These are phyloP conservation scores for Hesperia comma DNA, from an alignment of 2,888 invertebrate species.

Conservation along the genomic window DNA sequence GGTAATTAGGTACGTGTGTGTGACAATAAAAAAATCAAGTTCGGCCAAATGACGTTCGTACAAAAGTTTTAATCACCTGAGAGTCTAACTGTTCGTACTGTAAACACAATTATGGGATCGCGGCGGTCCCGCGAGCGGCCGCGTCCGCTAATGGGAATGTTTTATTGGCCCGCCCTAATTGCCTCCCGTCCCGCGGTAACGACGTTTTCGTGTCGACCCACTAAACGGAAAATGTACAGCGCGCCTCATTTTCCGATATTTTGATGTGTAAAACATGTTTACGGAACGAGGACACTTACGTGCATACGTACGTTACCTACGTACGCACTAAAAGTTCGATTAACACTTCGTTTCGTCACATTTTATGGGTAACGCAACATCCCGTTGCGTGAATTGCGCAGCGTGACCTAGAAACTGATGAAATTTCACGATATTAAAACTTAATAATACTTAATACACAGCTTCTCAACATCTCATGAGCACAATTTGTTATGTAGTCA, in stretches of 20 bases:
- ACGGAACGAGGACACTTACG: conserved; percentile 8
- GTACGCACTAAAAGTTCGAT: not conserved
- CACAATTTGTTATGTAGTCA: too few species aligned
- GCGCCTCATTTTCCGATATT: conserved; percentile 51
- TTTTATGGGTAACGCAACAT: not conserved
- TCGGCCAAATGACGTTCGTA: conserved; percentile 22
- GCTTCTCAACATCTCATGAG: too few species aligned
- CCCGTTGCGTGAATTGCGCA: not conserved
- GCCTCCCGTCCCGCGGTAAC: conserved; percentile 69
- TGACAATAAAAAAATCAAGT: not conserved
- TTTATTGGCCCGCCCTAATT: conserved; percentile 78
- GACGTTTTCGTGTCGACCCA: conserved; percentile 67
- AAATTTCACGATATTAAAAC: not conserved
- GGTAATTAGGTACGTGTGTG: too few species aligned
- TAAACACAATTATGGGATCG: conserved; percentile 20
- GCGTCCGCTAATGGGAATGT: conserved; percentile 63
- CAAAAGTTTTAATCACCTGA: conserved; percentile 26
- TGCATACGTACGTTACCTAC: not conserved
- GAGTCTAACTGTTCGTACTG: conserved; percentile 10
- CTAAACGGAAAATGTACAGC: conserved; percentile 45
- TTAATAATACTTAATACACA: not conserved
- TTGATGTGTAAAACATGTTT: conserved; percentile 29
- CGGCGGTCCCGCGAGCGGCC: conserved; percentile 54
- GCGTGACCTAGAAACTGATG: not conserved
- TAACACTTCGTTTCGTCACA: not conserved